Percentiles rank a stretch among this genome's conserved stretches.
These are phyloP conservation scores for Myotis findleyi DNA, from an alignment of 2,797 vertebrate species.

Conservation along the genomic window DNA sequence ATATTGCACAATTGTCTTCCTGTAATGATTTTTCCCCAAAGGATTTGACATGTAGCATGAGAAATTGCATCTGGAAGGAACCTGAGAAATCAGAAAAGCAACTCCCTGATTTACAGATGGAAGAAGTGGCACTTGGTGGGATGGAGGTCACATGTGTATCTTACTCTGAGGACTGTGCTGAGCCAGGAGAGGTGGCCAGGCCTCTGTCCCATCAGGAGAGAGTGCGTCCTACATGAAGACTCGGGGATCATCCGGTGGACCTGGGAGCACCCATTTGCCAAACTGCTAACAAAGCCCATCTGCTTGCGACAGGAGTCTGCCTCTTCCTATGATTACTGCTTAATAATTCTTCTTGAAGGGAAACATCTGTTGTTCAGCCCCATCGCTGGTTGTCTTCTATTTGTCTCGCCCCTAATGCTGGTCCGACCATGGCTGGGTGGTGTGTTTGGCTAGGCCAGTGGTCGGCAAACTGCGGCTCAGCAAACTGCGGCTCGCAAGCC, in stretches of 20 bases:
- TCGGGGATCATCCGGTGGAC: not conserved
- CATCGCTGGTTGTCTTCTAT: not conserved
- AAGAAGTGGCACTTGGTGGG: not conserved
- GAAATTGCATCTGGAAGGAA: not conserved
- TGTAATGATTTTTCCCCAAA: not conserved
- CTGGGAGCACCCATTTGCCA: not conserved
- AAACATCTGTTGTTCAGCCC: conserved; percentile 55
- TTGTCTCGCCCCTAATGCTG: not conserved
- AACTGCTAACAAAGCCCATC: conserved; percentile 58
- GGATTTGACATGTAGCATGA: not conserved
- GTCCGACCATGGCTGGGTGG: no score
- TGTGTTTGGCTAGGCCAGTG: no score
- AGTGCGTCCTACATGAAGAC: not conserved
- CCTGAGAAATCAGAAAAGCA: not conserved
- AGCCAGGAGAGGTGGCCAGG: not conserved
- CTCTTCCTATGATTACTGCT: conserved; percentile 43
- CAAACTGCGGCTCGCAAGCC: no score
- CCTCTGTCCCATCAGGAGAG: not conserved
- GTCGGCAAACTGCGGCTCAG: no score
- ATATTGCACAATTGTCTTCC: not conserved
- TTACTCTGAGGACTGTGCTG: not conserved
- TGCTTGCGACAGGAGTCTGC: conserved; percentile 41
- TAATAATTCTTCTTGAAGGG: conserved; percentile 62
- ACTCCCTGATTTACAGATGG: conserved; percentile 1
- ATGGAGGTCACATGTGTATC: not conserved